These are phyloP conservation scores for Carlito syrichta DNA, from an alignment of 2,113 vertebrate species.

Conservation along the genomic window DNA sequence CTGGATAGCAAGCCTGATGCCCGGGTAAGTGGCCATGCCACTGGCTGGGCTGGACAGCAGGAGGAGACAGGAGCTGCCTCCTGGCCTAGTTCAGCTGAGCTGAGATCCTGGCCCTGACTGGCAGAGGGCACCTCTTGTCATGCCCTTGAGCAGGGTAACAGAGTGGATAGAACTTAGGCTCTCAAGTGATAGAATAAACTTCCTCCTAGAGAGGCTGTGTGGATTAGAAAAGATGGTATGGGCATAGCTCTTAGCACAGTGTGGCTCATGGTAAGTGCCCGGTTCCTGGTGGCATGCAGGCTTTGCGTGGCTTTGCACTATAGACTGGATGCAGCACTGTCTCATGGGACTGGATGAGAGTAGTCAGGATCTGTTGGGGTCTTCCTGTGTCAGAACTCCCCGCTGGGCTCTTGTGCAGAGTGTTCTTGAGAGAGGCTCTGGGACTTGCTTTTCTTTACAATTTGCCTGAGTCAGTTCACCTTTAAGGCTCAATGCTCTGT, in stretches of 20 bases:
- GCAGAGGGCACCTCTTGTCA: background rate
- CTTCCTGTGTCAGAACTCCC: background rate
- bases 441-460: background rate
- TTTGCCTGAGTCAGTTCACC: background rate
- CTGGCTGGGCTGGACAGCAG: background rate
- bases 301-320: background rate
- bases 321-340: background rate
- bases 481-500: background rate
- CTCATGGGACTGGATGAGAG: background rate
- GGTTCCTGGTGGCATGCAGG: background rate
- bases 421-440: background rate
- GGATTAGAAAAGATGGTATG: background rate
- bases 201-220: background rate
- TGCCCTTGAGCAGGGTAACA: background rate
- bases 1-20: background rate
- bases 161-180: background rate
- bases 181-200: background rate
- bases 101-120: background rate
- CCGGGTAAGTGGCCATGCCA: background rate
- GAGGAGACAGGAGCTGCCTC: background rate
- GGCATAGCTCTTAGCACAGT: background rate
- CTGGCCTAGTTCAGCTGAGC: background rate
- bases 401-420: background rate
- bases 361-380: background rate
- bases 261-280: background rate